phyloP scores from a whole-genome alignment of 2,888 invertebrate genomes.

The Tolmerus cingulatus region DNA sequence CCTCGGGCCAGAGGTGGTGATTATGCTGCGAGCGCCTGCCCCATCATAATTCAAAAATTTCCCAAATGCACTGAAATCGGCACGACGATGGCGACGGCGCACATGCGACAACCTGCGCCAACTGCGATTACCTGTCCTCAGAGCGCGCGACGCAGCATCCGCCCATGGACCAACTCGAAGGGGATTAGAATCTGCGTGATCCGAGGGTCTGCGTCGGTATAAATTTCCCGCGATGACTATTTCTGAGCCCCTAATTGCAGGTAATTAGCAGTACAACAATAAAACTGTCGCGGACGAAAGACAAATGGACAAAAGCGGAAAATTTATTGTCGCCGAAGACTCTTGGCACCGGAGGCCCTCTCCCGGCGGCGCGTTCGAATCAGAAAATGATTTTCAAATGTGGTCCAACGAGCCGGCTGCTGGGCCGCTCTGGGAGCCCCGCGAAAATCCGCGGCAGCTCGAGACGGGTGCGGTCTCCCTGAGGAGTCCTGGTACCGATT shows the following conservation, averaged over 20 bases:
- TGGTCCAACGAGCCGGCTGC: neutral
- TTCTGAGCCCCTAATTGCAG: conserved; percentile 45
- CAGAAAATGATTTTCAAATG: neutral
- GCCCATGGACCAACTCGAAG: neutral
- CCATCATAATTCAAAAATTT: neutral
- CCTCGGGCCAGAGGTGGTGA: neutral
- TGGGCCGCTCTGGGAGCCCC: neutral
- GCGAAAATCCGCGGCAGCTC: neutral
- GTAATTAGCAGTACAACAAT: conserved; percentile 49
- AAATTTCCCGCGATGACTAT: conserved; percentile 43
- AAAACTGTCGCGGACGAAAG: conserved; percentile 44
- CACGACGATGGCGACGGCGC: neutral
- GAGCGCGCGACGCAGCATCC: neutral
- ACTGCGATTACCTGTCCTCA: neutral
- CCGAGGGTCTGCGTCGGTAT: neutral
- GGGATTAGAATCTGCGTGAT: neutral
- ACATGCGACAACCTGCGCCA: neutral
- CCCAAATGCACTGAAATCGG: neutral
- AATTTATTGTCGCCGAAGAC: neutral
- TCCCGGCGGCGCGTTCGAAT: neutral
- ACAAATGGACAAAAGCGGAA: conserved; percentile 11
- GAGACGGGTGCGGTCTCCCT: neutral
- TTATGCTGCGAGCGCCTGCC: neutral
- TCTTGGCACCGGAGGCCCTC: neutral
- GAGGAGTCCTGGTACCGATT: neutral